Base-by-base conservation (phyloP, 2,888 invertebrate species). In the Acronicta leporina region DNA sequence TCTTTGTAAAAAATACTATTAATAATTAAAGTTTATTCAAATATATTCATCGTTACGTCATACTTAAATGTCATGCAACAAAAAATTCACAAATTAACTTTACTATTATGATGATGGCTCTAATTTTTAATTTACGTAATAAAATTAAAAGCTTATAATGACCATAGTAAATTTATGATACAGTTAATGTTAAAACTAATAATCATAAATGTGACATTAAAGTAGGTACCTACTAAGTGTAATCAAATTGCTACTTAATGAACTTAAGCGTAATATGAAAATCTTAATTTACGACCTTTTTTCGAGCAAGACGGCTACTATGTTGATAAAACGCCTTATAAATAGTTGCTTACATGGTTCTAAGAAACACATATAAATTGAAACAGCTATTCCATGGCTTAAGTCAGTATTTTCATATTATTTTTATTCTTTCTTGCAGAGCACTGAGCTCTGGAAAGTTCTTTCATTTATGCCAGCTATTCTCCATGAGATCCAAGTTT, bases 121-220 rank as follows among this genome's bases (percentile, higher is more conserved):
- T n/a, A 60, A 38, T 5, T 14, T 43, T 56, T 53, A 20, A 49
- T 63, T 50, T 30, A 30, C 42, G 16, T 43, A 30, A 47, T 40
- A 43, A 44, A 30, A 57, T 60, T 61, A 68, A 63, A 73, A 54
- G 46, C 41, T n/a, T 53, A 47, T 45, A 54, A 69, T 50, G 46
- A 52, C 56, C 48, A 51, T 25, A 40, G 33, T 25, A 48, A 61
- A 63, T 63, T 45, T 65, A 68, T 63, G 43, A 30, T 35, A 45
- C 40, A 30, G 43, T 66, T 63, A 61, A 75, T 53, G 53, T 38
- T 61, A 40, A 47, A 52, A 60, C 50, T 62, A 62, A 62, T 68
- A 66, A 61, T 63, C 75, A 50, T 74, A 66, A 69, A 75, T 33
- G 35, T 48, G 42, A 43, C 59, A 55, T 61, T 61, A 60, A 58